Percentiles rank a stretch among this genome's conserved stretches.
Evolutionary conservation across 53 echinoderm and acorn worm genomes (phyloP).

Genomic region (Paelopatides confundens): DNA sequence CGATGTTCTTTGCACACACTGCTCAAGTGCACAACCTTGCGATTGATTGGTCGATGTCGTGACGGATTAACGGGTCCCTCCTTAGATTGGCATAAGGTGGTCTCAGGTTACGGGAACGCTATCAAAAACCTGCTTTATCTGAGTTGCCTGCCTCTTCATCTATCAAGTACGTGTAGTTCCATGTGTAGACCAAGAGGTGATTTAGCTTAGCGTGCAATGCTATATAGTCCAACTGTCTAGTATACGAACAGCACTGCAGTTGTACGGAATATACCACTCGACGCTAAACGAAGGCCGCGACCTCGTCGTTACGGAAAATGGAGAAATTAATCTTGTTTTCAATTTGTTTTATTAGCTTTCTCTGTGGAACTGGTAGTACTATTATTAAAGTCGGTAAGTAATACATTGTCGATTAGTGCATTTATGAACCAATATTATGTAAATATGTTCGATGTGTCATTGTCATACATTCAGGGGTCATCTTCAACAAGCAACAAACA

Average conservation of each 20-base stretch:
- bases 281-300: neutral
- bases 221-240: too few relatives aligned
- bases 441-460: neutral
- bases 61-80: conserved; percentile 1
- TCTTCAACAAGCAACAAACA: neutral
- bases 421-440: neutral
- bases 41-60: conserved; percentile 1
- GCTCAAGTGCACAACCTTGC: neutral
- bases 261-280: too few relatives aligned
- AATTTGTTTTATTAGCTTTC: neutral
- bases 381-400: conserved; percentile 22
- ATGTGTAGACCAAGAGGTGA: neutral
- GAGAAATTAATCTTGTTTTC: neutral
- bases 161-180: neutral
- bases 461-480: neutral
- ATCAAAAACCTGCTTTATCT: neutral
- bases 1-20: neutral
- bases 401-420: too few relatives aligned
- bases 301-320: conserved; percentile 13
- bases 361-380: neutral
- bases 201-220: too few relatives aligned
- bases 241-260: too few relatives aligned
- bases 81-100: conserved; percentile 21
- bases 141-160: neutral
- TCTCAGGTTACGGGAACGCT: conserved; percentile 9